phyloP scores from a whole-genome alignment of 92 coral and sea anemone species.

The Porites evermanni region DNA sequence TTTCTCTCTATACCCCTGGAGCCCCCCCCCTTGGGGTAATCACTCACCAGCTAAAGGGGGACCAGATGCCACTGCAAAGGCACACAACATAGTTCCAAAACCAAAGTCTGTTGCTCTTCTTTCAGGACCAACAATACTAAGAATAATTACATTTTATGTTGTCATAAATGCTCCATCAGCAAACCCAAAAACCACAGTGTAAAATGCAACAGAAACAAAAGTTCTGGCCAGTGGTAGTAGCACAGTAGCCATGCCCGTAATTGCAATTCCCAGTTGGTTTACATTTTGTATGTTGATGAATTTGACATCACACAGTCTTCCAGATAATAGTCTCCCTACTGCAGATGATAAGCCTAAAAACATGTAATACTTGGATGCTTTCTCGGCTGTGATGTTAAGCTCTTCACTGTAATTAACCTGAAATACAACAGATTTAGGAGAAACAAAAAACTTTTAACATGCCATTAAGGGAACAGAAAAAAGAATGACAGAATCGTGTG shows the following conservation, averaged over 20 bases:
- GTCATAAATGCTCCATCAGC: slow-evolving; percentile 62
- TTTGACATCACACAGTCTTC: slow-evolving; percentile 55
- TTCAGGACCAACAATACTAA: slow-evolving; percentile 28
- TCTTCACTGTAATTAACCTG: slow-evolving; percentile 76
- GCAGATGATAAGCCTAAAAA: slow-evolving; percentile 61
- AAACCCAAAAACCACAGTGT: slow-evolving; percentile 37
- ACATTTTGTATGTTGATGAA: slow-evolving; percentile 33
- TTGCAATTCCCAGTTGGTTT: slow-evolving; percentile 26
- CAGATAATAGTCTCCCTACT: slow-evolving; percentile 38
- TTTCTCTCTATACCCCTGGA: no score
- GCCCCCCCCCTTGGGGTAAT: not conserved
- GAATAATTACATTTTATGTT: slow-evolving; percentile 21
- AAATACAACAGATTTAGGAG: not conserved
- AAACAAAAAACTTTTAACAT: not conserved
- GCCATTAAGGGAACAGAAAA: no score
- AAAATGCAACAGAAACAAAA: slow-evolving; percentile 43
- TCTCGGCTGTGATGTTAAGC: slow-evolving; percentile 49
- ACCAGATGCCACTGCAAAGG: slow-evolving; percentile 38
- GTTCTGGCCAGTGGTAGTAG: slow-evolving; percentile 45
- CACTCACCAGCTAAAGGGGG: slow-evolving; percentile 66
- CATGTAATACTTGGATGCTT: slow-evolving; percentile 60
- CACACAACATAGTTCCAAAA: slow-evolving; percentile 36
- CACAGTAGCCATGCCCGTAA: slow-evolving; percentile 30
- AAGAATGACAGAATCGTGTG: no score
- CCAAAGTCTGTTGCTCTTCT: slow-evolving; percentile 62